These are phyloP conservation scores for Phaethon lepturus DNA, from an alignment of 2,113 vertebrate genomes.

Conservation along the genomic window DNA sequence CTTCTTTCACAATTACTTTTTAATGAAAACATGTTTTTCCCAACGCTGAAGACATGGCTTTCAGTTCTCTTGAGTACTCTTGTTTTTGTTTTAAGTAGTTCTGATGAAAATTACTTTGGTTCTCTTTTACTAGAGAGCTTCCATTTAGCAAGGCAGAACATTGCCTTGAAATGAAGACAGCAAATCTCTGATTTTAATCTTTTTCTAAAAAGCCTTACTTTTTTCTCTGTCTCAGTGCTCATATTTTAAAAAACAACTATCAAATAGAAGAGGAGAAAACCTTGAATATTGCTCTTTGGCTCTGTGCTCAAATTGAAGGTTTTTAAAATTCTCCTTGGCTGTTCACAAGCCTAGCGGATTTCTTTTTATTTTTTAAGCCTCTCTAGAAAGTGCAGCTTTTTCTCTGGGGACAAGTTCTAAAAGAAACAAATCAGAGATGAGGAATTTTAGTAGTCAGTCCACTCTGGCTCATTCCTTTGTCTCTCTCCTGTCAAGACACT, in stretches of 20 bases:
- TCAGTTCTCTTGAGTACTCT: background rate
- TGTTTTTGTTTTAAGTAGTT: background rate
- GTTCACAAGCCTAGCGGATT: slow-evolving; percentile 49
- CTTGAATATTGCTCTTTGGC: background rate
- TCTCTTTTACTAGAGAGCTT: background rate
- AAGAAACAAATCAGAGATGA: slow-evolving; percentile 49
- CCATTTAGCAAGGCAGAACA: background rate
- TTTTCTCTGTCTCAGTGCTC: background rate
- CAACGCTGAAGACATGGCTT: background rate
- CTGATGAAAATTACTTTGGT: background rate
- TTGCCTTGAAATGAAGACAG: background rate
- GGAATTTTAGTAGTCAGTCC: slow-evolving; percentile 61
- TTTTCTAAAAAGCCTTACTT: background rate
- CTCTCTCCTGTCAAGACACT: slow-evolving; percentile 52
- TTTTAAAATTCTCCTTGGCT: slow-evolving; percentile 18
- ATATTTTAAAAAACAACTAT: background rate
- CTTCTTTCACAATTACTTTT: background rate
- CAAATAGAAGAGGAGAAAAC: background rate
- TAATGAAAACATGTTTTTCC: background rate
- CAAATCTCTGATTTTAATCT: background rate
- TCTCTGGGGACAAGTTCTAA: slow-evolving; percentile 43
- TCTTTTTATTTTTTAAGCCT: slow-evolving; percentile 50
- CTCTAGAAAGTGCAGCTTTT: slow-evolving; percentile 49
- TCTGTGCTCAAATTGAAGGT: background rate
- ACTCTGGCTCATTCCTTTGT: slow-evolving; percentile 52